Conservation (phyloP, 2,113 vertebrate genomes). For the Nipponia nippon region DNA sequence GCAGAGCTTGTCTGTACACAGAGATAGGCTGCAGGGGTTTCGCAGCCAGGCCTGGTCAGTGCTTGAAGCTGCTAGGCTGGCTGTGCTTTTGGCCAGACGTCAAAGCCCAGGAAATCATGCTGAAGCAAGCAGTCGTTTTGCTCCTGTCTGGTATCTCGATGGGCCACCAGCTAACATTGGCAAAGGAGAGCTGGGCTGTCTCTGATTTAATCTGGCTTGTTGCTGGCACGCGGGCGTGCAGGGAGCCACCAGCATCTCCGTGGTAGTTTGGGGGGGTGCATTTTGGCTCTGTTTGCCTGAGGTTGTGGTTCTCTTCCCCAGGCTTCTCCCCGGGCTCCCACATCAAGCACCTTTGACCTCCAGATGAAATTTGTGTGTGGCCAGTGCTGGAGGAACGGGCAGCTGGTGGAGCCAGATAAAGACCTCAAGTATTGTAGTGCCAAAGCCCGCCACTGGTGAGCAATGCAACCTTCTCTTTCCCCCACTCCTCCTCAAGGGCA, state of each 20-base stretch:
- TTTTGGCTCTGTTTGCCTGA: neutral
- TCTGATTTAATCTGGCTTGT: neutral
- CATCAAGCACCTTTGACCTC: conserved; percentile 77
- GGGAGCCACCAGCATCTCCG: neutral
- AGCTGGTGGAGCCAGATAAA: conserved; percentile 87
- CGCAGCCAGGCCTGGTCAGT: neutral
- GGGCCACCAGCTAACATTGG: neutral
- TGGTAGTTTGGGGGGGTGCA: neutral
- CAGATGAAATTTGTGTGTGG: conserved; percentile 92
- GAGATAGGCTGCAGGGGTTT: neutral
- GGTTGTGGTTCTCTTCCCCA: conserved; percentile 39
- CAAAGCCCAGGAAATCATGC: neutral
- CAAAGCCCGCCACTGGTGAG: conserved; percentile 90
- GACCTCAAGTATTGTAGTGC: conserved; percentile 88
- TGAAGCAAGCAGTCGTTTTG: neutral
- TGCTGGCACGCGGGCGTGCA: fast-evolving
- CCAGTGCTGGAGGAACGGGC: conserved; percentile 86
- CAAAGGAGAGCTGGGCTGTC: neutral
- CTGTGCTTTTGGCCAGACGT: neutral
- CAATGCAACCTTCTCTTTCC: neutral
- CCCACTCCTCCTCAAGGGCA: neutral
- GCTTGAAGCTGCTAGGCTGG: neutral
- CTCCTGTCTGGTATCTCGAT: neutral
- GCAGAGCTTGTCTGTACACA: neutral
- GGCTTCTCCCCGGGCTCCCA: conserved; percentile 60